phyloP scores from a whole-genome alignment of 2,797 vertebrate genomes.

The Sebastes itinus region DNA sequence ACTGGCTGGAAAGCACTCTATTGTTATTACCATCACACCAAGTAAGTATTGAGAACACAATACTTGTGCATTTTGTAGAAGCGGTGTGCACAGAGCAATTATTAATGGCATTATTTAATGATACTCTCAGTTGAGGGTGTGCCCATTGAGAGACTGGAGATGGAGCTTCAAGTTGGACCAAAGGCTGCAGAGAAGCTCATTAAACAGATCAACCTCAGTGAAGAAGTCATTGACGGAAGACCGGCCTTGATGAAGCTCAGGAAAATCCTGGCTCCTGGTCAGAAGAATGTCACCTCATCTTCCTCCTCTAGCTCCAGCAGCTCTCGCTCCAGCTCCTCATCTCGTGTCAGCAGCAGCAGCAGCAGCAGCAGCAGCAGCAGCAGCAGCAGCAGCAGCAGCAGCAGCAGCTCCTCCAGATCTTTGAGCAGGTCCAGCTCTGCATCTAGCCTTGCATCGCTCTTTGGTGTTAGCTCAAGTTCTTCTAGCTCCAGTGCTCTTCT shows the following conservation, averaged over 20 bases:
- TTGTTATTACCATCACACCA: slow-evolving; percentile 66
- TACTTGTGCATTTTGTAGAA: not conserved
- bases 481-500: slow-evolving; percentile 31
- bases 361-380: slow-evolving; percentile 5
- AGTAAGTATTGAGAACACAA: slow-evolving; percentile 66
- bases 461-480: slow-evolving; percentile 67
- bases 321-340: slow-evolving; percentile 48
- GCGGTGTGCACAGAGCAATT: not conserved
- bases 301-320: slow-evolving; percentile 63
- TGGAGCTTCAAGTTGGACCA: slow-evolving; percentile 83
- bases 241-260: slow-evolving; percentile 79
- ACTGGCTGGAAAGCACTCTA: slow-evolving; percentile 75
- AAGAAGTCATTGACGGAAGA: slow-evolving; percentile 55
- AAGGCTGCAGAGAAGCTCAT: slow-evolving; percentile 81
- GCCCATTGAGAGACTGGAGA: slow-evolving; percentile 80
- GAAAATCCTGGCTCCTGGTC: slow-evolving; percentile 74
- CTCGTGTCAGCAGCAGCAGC: slow-evolving; percentile 8
- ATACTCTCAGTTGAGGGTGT: slow-evolving; percentile 68
- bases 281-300: slow-evolving; percentile 40
- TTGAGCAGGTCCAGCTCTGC: slow-evolving; percentile 48
- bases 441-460: slow-evolving; percentile 63
- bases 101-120: not conserved
- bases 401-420: slow-evolving; percentile 25
- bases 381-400: not conserved
- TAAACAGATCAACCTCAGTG: slow-evolving; percentile 63